Conservation (phyloP, 2,888 invertebrate genomes). For the Trissolcus brochymenae region DNA sequence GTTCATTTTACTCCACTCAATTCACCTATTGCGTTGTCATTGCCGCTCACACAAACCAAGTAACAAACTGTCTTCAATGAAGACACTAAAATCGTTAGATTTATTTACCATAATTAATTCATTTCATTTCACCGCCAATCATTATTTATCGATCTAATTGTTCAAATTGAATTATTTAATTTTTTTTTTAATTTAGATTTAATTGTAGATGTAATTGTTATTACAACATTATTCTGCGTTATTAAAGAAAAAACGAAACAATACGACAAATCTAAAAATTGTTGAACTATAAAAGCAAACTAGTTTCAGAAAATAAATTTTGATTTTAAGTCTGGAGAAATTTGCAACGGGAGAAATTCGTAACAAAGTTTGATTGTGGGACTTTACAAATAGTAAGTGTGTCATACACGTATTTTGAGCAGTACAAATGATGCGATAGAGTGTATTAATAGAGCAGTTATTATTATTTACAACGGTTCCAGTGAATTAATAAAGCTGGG, state of each 20-base stretch:
- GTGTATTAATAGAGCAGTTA: constrained; percentile 21
- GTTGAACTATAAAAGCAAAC: too few species aligned
- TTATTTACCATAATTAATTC: neutral
- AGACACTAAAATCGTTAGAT: constrained; percentile 61
- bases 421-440: constrained; percentile 9
- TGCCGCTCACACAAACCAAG: constrained; percentile 72
- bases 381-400: constrained; percentile 23
- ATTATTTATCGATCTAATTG: neutral
- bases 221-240: neutral
- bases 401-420: constrained; percentile 35
- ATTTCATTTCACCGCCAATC: constrained; percentile 1
- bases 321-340: too few species aligned
- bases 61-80: constrained; percentile 71
- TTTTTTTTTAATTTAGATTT: too few species aligned
- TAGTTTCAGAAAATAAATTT: too few species aligned
- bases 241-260: too few species aligned
- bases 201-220: too few species aligned
- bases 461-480: constrained; percentile 28
- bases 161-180: neutral
- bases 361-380: neutral
- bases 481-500: neutral
- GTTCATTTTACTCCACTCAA: constrained; percentile 49
- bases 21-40: constrained; percentile 63
- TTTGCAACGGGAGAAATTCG: too few species aligned
- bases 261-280: too few species aligned